Evolutionary conservation across 2,797 vertebrate species (phyloP).

Genomic region (Scleropages formosus): DNA sequence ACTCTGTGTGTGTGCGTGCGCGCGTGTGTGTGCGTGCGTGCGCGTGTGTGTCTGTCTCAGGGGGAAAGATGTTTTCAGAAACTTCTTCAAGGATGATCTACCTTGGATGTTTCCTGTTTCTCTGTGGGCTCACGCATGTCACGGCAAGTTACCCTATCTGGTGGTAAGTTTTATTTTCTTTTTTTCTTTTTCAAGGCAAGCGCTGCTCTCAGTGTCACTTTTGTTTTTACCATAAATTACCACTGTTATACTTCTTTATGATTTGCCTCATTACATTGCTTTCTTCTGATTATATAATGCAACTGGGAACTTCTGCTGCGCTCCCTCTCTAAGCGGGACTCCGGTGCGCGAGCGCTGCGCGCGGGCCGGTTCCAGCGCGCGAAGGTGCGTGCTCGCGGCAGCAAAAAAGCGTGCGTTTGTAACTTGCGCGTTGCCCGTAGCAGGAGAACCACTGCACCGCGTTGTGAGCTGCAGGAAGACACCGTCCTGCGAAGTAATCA

Average conservation of each 20-base stretch:
- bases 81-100: slow-evolving; percentile 81
- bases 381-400: too few species aligned
- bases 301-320: slow-evolving; percentile 7
- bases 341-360: too few species aligned
- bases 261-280: slow-evolving; percentile 18
- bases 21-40: slow-evolving; percentile 52
- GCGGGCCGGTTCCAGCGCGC: slow-evolving; percentile 58
- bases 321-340: too few species aligned
- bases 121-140: slow-evolving; percentile 81
- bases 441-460: too few species aligned
- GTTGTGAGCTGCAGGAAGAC: too few species aligned
- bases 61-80: slow-evolving; percentile 61
- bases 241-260: slow-evolving; percentile 22
- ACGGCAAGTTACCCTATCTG: slow-evolving; percentile 95
- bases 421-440: too few species aligned
- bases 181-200: slow-evolving; percentile 36
- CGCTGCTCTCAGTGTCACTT: slow-evolving; percentile 10
- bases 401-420: too few species aligned
- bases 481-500: too few species aligned
- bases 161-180: slow-evolving; percentile 85
- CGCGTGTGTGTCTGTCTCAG: slow-evolving; percentile 58
- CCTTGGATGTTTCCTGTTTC: slow-evolving; percentile 87
- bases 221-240: slow-evolving; percentile 11
- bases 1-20: slow-evolving; percentile 60
- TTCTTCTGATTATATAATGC: slow-evolving; percentile 14